These are phyloP conservation scores for Mesorhabditis spiculigera DNA, from an alignment of 2,888 invertebrate genomes.

Conservation along the genomic window DNA sequence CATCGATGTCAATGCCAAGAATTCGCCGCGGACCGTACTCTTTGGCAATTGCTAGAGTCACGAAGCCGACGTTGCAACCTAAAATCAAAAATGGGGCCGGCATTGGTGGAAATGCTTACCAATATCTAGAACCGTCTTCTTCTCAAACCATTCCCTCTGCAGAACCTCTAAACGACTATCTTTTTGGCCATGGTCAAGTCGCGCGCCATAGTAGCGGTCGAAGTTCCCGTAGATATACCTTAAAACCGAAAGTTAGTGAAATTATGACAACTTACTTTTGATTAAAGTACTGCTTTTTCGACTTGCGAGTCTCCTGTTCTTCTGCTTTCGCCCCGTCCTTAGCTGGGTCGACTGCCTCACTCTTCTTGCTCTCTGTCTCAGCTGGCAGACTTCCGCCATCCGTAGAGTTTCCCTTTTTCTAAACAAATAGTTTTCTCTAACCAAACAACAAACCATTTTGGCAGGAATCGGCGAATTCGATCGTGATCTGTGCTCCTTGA, in stretches of 20 bases:
- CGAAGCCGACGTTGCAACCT: slow-evolving; percentile 90
- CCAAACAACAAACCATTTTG: background rate
- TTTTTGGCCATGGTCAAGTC: slow-evolving; percentile 70
- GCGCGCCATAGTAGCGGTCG: slow-evolving; percentile 90
- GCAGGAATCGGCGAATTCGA: slow-evolving; percentile 3
- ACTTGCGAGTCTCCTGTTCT: slow-evolving; percentile 9
- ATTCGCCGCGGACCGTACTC: slow-evolving; percentile 80
- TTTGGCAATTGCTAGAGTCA: slow-evolving; percentile 83
- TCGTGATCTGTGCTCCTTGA: background rate
- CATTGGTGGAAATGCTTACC: slow-evolving; percentile 59
- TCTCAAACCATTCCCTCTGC: slow-evolving; percentile 77
- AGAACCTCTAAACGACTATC: slow-evolving; percentile 79
- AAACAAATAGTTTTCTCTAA: no score
- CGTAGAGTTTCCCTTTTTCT: no score
- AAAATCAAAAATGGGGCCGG: background rate
- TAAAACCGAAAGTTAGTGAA: slow-evolving; percentile 5
- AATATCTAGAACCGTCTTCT: slow-evolving; percentile 86
- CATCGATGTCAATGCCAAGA: slow-evolving; percentile 85
- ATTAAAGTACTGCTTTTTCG: slow-evolving; percentile 35
- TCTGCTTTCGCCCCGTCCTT: background rate
- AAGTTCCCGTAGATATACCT: slow-evolving; percentile 87
- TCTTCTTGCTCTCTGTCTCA: slow-evolving; percentile 2
- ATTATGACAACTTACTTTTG: slow-evolving; percentile 26
- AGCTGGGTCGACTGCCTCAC: slow-evolving; percentile 1
- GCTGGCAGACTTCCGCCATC: no score